Conservation (phyloP, 2,113 vertebrate species). For the Hippopotamus amphibius region DNA sequence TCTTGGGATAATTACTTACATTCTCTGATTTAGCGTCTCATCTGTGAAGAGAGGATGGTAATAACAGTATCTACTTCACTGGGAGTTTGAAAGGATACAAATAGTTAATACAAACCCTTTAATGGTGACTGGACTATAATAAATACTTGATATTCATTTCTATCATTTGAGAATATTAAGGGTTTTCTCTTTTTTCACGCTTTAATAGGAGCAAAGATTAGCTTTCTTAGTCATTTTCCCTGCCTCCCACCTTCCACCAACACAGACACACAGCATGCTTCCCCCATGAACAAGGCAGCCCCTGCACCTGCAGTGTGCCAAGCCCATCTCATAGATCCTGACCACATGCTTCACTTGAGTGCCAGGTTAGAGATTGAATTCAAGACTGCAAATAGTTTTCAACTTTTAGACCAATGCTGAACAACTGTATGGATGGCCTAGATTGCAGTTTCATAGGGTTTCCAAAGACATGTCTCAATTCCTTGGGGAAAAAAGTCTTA, state of each 20-base stretch:
- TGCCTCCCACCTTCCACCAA: background rate
- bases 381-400: background rate
- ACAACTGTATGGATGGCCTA: background rate
- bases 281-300: rapidly evolving
- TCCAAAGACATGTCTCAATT: background rate
- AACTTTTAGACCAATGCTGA: background rate
- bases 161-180: background rate
- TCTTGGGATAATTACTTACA: background rate
- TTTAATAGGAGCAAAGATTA: background rate
- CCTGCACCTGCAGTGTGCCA: rapidly evolving
- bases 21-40: background rate
- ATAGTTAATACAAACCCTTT: background rate
- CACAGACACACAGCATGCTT: rapidly evolving
- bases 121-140: background rate
- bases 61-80: background rate
- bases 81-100: background rate
- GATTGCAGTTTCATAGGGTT: background rate
- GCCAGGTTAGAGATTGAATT: background rate
- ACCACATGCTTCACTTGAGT: background rate
- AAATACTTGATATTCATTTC: background rate
- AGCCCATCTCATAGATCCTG: background rate
- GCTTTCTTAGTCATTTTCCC: background rate
- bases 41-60: background rate
- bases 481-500: background rate
- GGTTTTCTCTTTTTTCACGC: background rate